Evolutionary conservation across 2,797 vertebrate species (phyloP).

Genomic region (Eulemur coronatus): DNA sequence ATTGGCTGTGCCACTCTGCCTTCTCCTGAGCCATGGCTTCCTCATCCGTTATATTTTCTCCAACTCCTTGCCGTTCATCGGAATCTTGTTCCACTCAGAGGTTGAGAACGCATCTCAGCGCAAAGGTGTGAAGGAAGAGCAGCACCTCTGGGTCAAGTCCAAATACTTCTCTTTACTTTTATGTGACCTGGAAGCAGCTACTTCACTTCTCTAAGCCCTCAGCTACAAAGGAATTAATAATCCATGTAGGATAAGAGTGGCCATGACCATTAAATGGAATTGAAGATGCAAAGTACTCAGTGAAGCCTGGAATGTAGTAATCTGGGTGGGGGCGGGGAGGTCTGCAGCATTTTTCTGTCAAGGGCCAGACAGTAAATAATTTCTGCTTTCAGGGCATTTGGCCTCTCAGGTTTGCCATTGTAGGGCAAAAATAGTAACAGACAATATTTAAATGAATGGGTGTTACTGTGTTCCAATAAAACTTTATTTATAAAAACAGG

Average conservation of each 20-base stretch:
- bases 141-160: not conserved
- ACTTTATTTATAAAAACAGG: constrained; percentile 23
- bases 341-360: not conserved
- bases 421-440: not conserved
- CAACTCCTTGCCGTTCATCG: not conserved
- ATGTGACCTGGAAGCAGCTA: not conserved
- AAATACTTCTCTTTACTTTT: not conserved
- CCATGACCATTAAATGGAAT: not conserved
- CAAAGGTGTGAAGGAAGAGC: not conserved
- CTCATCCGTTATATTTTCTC: no score
- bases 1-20: not conserved
- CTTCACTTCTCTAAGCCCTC: not conserved
- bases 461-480: not conserved
- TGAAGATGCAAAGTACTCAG: not conserved
- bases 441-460: not conserved
- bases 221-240: not conserved
- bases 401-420: not conserved
- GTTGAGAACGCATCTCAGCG: not conserved
- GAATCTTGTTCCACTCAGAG: not conserved
- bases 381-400: not conserved
- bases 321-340: rapidly evolving
- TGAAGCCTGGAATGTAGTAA: not conserved
- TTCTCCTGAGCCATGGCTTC: not conserved
- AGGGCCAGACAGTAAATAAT: not conserved
- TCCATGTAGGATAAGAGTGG: not conserved